Evolutionary conservation across 2,888 invertebrate genomes (phyloP), one percentile per base, ranked within the genome.

Genomic region (Callyntrura sp.): DNA sequence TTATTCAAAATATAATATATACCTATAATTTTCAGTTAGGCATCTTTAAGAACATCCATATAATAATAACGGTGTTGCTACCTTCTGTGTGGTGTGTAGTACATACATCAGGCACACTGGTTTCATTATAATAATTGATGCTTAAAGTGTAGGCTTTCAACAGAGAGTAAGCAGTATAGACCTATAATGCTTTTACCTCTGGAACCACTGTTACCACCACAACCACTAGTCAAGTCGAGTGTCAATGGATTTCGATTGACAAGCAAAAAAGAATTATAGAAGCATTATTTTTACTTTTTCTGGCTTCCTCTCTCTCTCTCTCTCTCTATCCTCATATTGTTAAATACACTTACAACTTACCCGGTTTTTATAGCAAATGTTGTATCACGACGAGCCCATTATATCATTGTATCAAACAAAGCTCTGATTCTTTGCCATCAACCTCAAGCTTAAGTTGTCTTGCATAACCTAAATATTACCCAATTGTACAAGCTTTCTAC

Each of bases 161-260:
- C n/a, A n/a, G n/a, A n/a, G n/a, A 35, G 35, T 35, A 35, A 6
- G 35, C 6, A 35, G n/a, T 35, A 35, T 35, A 35, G 35, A 35
- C 35, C 35, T n/a, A 35, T 35, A 2, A 35, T 35, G 3, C 35
- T 35, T 35, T 35, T 35, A 35, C 35, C 35, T 4, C 35, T 35
- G 35, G 35, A 2, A 35, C 35, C 35, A 35, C 35, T 6, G 6
- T 35, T 35, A n/a, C 8, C 35, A 35, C 35, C 43, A 68, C 35
- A 68, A 43, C 43, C 8, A 35, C 35, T 35, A 68, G 68, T 17
- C 8, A 43, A 68, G 68, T 43, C 35, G 68, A 68, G 68, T 68
- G 68, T 68, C 68, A 68, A 68, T 68, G 35, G 43, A 68, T 68
- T n/a, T n/a, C 43, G 43, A 68, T 68, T 68, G 68, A 43, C 35